These are phyloP conservation scores for Lysandra coridon DNA, from an alignment of 2,888 invertebrate genomes.

Conservation along the genomic window DNA sequence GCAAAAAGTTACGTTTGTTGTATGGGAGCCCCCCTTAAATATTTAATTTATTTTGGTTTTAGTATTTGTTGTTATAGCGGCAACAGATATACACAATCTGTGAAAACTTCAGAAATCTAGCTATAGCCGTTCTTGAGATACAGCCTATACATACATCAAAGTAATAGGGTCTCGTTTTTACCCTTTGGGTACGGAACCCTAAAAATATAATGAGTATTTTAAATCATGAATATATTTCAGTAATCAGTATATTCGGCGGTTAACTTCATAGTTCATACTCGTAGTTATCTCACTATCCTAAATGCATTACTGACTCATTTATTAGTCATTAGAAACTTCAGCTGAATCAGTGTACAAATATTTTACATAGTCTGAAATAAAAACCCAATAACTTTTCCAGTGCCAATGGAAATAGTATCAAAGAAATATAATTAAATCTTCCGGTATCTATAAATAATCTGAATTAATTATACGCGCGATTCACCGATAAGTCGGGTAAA, in stretches of 20 bases:
- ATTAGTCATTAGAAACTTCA: conserved; percentile 64
- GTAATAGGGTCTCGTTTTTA: too few relatives aligned
- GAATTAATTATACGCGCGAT: conserved; percentile 4
- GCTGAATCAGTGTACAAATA: conserved; percentile 55
- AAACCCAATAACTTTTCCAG: conserved; percentile 23
- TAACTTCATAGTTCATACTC: background rate
- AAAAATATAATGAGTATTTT: background rate
- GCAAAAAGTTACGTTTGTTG: too few relatives aligned
- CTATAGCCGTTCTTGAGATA: too few relatives aligned
- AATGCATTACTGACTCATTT: conserved; percentile 21
- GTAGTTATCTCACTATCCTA: background rate
- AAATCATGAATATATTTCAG: background rate
- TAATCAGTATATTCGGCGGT: background rate
- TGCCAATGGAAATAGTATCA: conserved; percentile 19
- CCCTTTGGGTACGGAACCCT: too few relatives aligned
- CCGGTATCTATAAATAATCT: conserved; percentile 18
- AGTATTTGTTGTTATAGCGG: too few relatives aligned
- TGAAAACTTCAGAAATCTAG: too few relatives aligned
- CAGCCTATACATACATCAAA: too few relatives aligned
- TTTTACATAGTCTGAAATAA: conserved; percentile 7
- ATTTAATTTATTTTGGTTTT: too few relatives aligned
- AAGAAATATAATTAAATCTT: conserved; percentile 12
- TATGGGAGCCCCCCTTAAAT: too few relatives aligned
- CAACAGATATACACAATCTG: too few relatives aligned
- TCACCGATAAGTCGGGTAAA: background rate